Percentiles rank a stretch among this genome's conserved stretches.
These are phyloP conservation scores for Lacanobia wlatinum DNA, from an alignment of 2,888 invertebrate genomes.

Conservation along the genomic window DNA sequence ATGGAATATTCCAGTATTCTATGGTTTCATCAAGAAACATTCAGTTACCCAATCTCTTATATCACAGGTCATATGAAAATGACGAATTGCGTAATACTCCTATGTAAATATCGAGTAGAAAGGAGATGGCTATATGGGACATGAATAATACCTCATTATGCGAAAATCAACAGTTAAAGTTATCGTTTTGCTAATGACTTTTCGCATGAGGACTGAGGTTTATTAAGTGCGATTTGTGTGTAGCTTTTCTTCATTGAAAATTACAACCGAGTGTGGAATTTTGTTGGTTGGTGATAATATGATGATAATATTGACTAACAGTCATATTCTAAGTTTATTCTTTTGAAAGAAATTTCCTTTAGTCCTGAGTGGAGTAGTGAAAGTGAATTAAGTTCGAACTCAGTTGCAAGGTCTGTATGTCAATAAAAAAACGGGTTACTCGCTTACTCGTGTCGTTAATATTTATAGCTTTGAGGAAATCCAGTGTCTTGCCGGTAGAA, in stretches of 20 bases:
- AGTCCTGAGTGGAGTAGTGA: no score
- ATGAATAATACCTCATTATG: constrained; percentile 6
- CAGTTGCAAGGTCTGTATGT: no score
- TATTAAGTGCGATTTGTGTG: constrained; percentile 4
- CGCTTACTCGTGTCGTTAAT: no score
- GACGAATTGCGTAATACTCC: constrained; percentile 9
- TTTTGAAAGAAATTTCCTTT: no score
- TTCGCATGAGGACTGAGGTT: constrained; percentile 6
- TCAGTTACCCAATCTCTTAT: constrained; percentile 27
- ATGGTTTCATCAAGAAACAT: constrained; percentile 23
- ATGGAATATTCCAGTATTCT: constrained; percentile 13
- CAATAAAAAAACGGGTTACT: no score
- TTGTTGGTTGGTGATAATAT: background rate
- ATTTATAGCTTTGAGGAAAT: no score
- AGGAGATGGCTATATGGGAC: constrained; percentile 13
- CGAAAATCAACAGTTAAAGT: constrained; percentile 13
- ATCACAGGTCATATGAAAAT: constrained; percentile 42
- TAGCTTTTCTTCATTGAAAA: background rate
- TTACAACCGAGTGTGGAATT: background rate
- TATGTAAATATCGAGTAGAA: constrained; percentile 21
- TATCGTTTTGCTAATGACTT: constrained; percentile 12
- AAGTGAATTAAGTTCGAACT: no score
- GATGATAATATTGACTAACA: background rate
- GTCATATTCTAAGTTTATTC: no score
- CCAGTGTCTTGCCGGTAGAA: no score